Percentiles rank a stretch among this genome's conserved stretches.
phyloP scores from a whole-genome alignment of 2,113 vertebrate genomes.

The Xenus cinereus region DNA sequence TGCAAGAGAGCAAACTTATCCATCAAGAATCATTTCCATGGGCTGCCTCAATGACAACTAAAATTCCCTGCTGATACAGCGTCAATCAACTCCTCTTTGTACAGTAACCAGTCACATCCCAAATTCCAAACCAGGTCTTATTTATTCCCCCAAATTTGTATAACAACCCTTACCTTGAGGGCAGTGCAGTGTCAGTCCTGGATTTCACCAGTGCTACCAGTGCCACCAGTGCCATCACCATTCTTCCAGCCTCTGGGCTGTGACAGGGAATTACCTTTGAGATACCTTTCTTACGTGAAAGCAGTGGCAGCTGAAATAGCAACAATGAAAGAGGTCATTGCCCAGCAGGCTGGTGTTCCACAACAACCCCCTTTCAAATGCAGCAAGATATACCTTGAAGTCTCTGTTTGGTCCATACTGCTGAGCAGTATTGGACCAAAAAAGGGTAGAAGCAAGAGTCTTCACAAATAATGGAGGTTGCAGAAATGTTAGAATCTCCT shows the following conservation, averaged over 20 bases:
- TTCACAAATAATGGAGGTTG: background rate
- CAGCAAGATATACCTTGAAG: background rate
- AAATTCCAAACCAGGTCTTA: background rate
- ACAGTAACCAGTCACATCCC: background rate
- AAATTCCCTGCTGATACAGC: background rate
- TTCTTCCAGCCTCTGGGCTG: background rate
- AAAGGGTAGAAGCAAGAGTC: background rate
- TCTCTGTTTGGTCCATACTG: background rate
- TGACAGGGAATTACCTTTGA: background rate
- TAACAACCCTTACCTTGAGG: background rate
- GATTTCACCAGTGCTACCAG: background rate
- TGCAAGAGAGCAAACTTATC: background rate
- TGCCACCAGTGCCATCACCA: background rate
- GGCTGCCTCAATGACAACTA: background rate
- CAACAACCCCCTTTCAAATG: background rate
- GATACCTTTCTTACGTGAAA: background rate
- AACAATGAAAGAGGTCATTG: background rate
- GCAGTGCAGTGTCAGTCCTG: background rate
- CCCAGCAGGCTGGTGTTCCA: background rate
- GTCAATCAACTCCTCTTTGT: background rate
- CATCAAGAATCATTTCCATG: background rate
- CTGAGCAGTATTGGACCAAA: background rate
- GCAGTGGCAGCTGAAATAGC: background rate
- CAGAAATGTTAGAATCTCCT: background rate
- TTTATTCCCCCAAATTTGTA: background rate